Conservation (phyloP, 2,888 invertebrate genomes). For the Aporophyla nigra region DNA sequence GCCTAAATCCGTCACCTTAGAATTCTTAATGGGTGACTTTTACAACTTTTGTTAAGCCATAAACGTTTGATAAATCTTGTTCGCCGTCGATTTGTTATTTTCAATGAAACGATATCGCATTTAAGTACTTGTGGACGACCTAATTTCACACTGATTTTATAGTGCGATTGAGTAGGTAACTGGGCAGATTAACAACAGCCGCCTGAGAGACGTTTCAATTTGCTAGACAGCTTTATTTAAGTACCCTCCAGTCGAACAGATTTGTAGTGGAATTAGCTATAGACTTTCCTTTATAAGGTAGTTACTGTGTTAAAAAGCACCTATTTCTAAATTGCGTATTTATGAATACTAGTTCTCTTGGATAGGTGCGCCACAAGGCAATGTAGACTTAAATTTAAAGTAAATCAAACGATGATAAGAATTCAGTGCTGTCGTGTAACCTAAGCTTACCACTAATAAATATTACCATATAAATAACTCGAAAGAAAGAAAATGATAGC, state of each 20-base stretch:
- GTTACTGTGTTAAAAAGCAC: constrained; percentile 1
- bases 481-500: constrained; percentile 55
- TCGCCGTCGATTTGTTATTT: constrained; percentile 32
- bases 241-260: constrained; percentile 27
- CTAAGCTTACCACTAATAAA: constrained; percentile 45
- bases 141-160: constrained; percentile 50
- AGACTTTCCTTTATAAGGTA: constrained; percentile 8
- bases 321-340: constrained; percentile 8
- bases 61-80: constrained; percentile 47
- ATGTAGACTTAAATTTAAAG: background rate
- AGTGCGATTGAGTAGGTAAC: constrained; percentile 36
- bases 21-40: constrained; percentile 44
- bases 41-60: constrained; percentile 41
- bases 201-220: constrained; percentile 44
- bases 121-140: constrained; percentile 35
- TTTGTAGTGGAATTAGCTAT: constrained; percentile 20
- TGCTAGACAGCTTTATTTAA: constrained; percentile 28
- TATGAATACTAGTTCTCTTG: background rate
- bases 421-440: constrained; percentile 18
- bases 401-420: background rate
- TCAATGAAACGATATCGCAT: constrained; percentile 46
- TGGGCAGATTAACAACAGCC: constrained; percentile 31
- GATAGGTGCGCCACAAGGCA: background rate
- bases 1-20: constrained; percentile 34
- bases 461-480: constrained; percentile 46